Conservation (phyloP, 1,140 invertebrate genomes). For the Sitobion miscanthi region DNA sequence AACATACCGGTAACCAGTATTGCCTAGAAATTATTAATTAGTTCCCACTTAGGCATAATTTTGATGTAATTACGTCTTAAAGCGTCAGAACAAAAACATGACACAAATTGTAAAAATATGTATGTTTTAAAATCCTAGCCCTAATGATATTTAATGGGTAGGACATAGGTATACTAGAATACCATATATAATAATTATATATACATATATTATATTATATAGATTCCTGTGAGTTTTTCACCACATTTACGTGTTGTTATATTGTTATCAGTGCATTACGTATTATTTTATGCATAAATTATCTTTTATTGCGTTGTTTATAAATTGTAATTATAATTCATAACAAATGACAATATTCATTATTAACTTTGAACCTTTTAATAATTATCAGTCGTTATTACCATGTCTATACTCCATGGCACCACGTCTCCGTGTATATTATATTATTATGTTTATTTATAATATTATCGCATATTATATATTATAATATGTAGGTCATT, state of each 20-base stretch:
- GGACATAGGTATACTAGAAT: too few species aligned
- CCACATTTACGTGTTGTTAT: not conserved
- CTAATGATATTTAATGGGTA: not conserved
- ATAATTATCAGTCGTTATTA: too few species aligned
- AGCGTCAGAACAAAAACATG: not conserved
- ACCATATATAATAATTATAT: not conserved
- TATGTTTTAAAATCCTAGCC: not conserved
- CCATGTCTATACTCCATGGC: too few species aligned
- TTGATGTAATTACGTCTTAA: too few species aligned
- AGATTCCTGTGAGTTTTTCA: not conserved
- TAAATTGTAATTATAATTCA: too few species aligned
- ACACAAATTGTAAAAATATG: not conserved
- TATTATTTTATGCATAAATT: not conserved
- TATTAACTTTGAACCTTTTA: too few species aligned
- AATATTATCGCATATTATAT: too few species aligned
- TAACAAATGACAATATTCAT: too few species aligned
- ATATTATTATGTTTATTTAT: too few species aligned
- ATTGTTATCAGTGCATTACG: too few species aligned
- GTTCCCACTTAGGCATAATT: not conserved
- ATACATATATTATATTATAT: too few species aligned
- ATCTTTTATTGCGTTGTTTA: not conserved
- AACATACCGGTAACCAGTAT: not conserved
- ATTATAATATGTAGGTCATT: not conserved
- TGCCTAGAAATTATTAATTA: not conserved
- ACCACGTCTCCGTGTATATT: too few species aligned